Percentiles rank a stretch among this genome's conserved stretches.
Conservation (phyloP, 2,113 vertebrate species). For the Eurystomus gularis region DNA sequence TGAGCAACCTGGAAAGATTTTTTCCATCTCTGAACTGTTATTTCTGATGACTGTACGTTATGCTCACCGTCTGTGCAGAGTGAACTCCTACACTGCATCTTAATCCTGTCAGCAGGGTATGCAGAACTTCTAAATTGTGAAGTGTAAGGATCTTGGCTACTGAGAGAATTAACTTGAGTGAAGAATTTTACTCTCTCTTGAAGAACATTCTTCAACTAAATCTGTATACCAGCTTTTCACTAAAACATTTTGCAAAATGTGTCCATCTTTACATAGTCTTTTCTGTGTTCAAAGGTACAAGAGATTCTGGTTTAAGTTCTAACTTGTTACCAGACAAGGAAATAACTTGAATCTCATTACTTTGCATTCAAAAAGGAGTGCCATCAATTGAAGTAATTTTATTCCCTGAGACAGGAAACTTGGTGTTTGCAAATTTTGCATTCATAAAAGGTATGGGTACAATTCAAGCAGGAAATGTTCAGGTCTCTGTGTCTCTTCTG, state of each 20-base stretch:
- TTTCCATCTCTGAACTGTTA: slow-evolving; percentile 7
- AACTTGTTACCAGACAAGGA: not conserved
- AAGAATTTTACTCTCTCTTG: not conserved
- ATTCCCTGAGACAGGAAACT: not conserved
- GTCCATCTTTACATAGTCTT: not conserved
- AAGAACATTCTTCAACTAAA: not conserved
- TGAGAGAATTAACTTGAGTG: not conserved
- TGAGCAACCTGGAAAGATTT: slow-evolving; percentile 30
- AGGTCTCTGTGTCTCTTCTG: not conserved
- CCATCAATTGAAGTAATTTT: not conserved
- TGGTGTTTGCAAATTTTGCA: not conserved
- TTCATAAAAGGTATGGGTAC: not conserved
- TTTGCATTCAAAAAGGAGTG: not conserved
- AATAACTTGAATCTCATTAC: not conserved
- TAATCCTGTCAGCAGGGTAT: not conserved
- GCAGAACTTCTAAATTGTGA: not conserved
- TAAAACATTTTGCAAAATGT: not conserved
- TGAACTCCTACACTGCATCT: not conserved
- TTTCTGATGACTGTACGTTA: slow-evolving; percentile 1
- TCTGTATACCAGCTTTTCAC: not conserved
- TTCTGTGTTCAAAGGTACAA: not conserved
- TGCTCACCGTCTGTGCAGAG: slow-evolving; percentile 26
- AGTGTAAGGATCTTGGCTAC: not conserved
- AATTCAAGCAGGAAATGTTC: not conserved
- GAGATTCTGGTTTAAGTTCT: not conserved